Evolutionary conservation across 2,888 invertebrate genomes (phyloP).

Genomic region (Drosophila anceps): DNA sequence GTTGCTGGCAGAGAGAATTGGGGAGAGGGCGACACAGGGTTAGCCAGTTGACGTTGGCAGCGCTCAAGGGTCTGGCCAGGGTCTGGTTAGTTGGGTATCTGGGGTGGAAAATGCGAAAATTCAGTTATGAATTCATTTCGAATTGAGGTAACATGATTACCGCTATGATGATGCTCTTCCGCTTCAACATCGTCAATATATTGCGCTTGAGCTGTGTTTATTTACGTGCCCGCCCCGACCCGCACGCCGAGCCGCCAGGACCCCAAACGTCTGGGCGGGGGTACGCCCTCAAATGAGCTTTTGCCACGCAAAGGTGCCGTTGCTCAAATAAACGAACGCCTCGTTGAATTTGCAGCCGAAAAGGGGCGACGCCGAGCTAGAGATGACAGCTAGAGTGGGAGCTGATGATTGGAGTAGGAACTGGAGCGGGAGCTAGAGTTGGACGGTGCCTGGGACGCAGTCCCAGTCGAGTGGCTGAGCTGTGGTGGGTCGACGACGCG

Average conservation of each 20-base stretch:
- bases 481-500: conserved; percentile 65
- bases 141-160: conserved; percentile 85
- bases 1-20: background rate
- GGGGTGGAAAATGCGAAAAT: conserved; percentile 79
- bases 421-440: background rate
- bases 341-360: conserved; percentile 64
- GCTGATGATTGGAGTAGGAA: conserved; percentile 8
- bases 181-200: conserved; percentile 77
- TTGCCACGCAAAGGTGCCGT: conserved; percentile 75
- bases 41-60: conserved; percentile 57
- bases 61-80: conserved; percentile 46
- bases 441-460: conserved; percentile 20
- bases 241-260: background rate
- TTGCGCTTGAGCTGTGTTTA: conserved; percentile 78
- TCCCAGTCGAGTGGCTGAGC: conserved; percentile 54
- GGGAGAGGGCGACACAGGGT: conserved; percentile 40
- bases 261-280: background rate
- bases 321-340: conserved; percentile 77
- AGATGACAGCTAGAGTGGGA: conserved; percentile 11
- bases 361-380: conserved; percentile 23
- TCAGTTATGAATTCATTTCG: conserved; percentile 85
- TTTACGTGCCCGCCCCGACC: conserved; percentile 58
- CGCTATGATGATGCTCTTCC: conserved; percentile 82
- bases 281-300: conserved; percentile 66
- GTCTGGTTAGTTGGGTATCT: conserved; percentile 26